Percentiles rank a stretch among this genome's conserved stretches.
These are phyloP conservation scores for Phrynocephalus vlangalii DNA, from an alignment of 2,797 vertebrate species.

Conservation along the genomic window DNA sequence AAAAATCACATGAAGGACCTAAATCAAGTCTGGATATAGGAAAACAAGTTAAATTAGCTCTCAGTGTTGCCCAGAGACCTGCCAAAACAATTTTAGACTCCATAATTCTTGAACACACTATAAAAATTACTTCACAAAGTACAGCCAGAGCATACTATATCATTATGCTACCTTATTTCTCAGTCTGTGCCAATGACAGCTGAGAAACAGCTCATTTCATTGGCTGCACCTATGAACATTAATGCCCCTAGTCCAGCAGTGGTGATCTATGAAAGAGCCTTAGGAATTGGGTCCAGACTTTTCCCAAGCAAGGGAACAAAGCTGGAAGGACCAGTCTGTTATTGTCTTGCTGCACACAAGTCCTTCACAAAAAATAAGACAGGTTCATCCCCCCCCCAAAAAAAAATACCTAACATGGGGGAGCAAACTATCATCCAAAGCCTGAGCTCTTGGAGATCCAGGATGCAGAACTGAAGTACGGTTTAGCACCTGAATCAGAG, in stretches of 20 bases:
- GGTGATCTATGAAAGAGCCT: not conserved
- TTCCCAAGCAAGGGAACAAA: constrained; percentile 4
- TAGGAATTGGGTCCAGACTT: not conserved
- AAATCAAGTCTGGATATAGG: constrained; percentile 50
- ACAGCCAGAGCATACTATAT: constrained; percentile 34
- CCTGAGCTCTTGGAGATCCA: too few species aligned
- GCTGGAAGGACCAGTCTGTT: not conserved
- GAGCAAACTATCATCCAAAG: too few species aligned
- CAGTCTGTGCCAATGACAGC: constrained; percentile 34
- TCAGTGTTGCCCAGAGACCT: constrained; percentile 63
- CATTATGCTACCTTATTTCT: constrained; percentile 35
- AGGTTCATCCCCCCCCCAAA: too few species aligned
- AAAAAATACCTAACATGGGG: not conserved
- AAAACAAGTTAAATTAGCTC: constrained; percentile 67
- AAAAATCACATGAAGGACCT: constrained; percentile 59
- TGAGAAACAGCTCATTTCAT: constrained; percentile 13
- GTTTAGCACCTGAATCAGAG: too few species aligned
- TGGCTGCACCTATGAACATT: constrained; percentile 15
- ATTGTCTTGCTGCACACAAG: too few species aligned
- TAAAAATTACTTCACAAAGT: constrained; percentile 51
- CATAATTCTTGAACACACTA: constrained; percentile 47
- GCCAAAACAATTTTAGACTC: constrained; percentile 59
- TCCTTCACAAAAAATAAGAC: too few species aligned
- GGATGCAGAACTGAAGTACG: too few species aligned
- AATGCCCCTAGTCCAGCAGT: not conserved